phyloP scores from a whole-genome alignment of 1,140 invertebrate species.

The Plodia interpunctella region DNA sequence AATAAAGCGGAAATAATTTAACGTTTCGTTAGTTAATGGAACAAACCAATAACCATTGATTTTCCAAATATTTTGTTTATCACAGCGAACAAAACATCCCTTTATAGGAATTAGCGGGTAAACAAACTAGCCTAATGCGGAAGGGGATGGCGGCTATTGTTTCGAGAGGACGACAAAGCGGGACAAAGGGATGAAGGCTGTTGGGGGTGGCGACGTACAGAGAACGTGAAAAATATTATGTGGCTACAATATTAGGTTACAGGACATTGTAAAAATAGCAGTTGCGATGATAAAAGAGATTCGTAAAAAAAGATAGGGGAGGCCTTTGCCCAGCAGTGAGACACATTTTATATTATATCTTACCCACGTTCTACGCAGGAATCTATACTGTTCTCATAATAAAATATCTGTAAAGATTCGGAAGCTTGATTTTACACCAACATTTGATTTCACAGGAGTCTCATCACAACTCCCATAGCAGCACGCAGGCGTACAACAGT shows the following conservation, averaged over 20 bases:
- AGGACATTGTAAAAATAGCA: too few species aligned
- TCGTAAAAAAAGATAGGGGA: too few species aligned
- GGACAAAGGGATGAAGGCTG: not conserved
- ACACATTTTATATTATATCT: too few species aligned
- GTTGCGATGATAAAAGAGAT: too few species aligned
- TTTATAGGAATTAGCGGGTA: not conserved
- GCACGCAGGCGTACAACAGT: not conserved
- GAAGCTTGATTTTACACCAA: not conserved
- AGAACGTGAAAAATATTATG: too few species aligned
- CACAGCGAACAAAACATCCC: conserved; percentile 2
- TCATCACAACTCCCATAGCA: not conserved
- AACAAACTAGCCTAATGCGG: conserved; percentile 1
- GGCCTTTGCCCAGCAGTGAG: too few species aligned
- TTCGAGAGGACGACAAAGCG: not conserved
- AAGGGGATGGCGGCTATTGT: not conserved
- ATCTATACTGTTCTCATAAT: not conserved
- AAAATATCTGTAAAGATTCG: not conserved
- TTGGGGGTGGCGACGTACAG: not conserved
- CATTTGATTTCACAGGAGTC: not conserved
- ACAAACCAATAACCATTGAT: too few species aligned
- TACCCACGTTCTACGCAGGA: too few species aligned
- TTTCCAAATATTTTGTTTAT: not conserved
- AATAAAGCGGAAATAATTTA: too few species aligned
- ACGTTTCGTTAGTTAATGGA: too few species aligned
- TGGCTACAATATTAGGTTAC: too few species aligned